Percentiles rank a stretch among this genome's conserved stretches.
These are phyloP conservation scores for Euproctis similis DNA, from an alignment of 2,888 invertebrate genomes.

Conservation along the genomic window DNA sequence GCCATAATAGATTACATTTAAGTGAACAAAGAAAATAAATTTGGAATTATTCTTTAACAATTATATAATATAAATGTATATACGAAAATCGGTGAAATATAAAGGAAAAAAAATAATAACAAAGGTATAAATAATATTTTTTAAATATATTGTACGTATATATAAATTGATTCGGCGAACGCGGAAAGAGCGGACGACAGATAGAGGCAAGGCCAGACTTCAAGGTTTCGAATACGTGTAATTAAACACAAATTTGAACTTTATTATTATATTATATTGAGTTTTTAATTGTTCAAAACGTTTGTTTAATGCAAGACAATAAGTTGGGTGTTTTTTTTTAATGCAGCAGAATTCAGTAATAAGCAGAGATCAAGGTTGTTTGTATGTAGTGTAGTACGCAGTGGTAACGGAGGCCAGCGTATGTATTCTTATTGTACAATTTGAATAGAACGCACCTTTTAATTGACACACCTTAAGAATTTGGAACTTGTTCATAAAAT, in stretches of 20 bases:
- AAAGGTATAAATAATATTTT: constrained; percentile 29
- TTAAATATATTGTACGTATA: constrained; percentile 45
- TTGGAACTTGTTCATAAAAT: too few relatives aligned
- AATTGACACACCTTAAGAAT: constrained; percentile 11
- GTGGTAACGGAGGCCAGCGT: constrained; percentile 22
- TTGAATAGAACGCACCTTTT: constrained; percentile 6
- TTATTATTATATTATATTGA: constrained; percentile 26
- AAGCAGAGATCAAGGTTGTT: constrained; percentile 66
- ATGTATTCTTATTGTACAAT: constrained; percentile 5
- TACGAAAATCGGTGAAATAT: too few relatives aligned
- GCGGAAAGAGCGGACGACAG: constrained; percentile 72
- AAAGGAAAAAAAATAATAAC: constrained; percentile 15
- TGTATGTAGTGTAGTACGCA: not conserved
- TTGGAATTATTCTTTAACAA: too few relatives aligned
- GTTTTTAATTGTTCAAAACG: constrained; percentile 27
- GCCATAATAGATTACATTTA: too few relatives aligned
- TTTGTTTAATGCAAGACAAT: constrained; percentile 52
- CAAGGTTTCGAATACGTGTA: constrained; percentile 52
- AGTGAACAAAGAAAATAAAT: constrained; percentile 1
- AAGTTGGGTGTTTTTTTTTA: constrained; percentile 59
- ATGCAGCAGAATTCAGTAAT: constrained; percentile 72
- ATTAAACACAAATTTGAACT: constrained; percentile 31
- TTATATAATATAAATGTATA: too few relatives aligned
- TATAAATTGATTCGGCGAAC: constrained; percentile 70
- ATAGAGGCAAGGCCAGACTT: constrained; percentile 64